These are phyloP conservation scores for Ectropis grisescens DNA, from an alignment of 1,140 invertebrate species.

Conservation along the genomic window DNA sequence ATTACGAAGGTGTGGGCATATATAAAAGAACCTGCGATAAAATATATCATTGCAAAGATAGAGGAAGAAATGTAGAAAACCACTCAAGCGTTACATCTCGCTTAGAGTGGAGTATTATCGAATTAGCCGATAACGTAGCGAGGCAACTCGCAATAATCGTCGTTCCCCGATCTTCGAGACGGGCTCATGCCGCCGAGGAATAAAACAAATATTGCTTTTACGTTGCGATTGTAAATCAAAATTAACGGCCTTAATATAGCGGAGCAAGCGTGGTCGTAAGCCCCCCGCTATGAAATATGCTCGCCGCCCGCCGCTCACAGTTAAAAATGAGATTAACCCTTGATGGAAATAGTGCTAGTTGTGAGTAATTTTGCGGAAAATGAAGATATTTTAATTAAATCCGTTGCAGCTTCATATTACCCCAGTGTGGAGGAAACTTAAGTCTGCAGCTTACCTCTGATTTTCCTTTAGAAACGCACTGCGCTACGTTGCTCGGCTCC, in stretches of 20 bases:
- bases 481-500: conserved; percentile 81
- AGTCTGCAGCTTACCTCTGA: conserved; percentile 78
- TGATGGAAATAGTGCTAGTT: conserved; percentile 66
- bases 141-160: conserved; percentile 31
- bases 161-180: conserved; percentile 40
- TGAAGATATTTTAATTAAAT: conserved; percentile 38
- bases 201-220: conserved; percentile 69
- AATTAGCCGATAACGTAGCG: conserved; percentile 46
- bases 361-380: conserved; percentile 36
- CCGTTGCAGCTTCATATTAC: too few species aligned
- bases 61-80: conserved; percentile 11
- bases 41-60: too few species aligned
- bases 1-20: too few species aligned
- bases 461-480: conserved; percentile 88
- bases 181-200: conserved; percentile 41
- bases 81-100: conserved; percentile 35
- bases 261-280: conserved; percentile 47
- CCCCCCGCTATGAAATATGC: conserved; percentile 66
- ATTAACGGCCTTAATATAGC: conserved; percentile 69
- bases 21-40: too few species aligned
- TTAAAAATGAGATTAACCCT: conserved; percentile 68
- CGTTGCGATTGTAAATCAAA: conserved; percentile 66
- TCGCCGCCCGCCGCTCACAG: conserved; percentile 51
- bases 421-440: conserved; percentile 2
- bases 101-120: conserved; percentile 41